phyloP scores from a whole-genome alignment of 37 sponge, comb jelly and placozoan species.

The Chondrilla cf. caribensis region DNA sequence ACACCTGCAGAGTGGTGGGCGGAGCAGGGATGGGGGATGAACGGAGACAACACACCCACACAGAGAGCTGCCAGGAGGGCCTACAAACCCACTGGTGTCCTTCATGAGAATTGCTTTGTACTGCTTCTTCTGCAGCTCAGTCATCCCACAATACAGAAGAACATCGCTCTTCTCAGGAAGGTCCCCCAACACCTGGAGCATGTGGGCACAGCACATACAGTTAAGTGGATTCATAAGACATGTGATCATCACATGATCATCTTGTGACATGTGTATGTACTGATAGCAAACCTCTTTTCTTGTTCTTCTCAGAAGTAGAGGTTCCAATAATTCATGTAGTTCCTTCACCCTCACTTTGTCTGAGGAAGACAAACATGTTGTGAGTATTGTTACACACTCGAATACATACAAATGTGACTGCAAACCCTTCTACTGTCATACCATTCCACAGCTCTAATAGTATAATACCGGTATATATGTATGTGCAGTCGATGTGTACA shows the following conservation, averaged over 20 bases:
- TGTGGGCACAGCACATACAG: too few species aligned
- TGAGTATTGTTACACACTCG: too few species aligned
- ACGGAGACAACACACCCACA: too few species aligned
- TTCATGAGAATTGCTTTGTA: conserved; percentile 78
- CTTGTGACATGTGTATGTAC: too few species aligned
- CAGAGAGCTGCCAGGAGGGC: too few species aligned
- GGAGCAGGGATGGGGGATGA: too few species aligned
- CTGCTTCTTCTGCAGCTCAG: conserved; percentile 74
- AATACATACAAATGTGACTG: too few species aligned
- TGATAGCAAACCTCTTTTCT: conserved; percentile 50
- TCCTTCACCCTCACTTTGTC: conserved; percentile 38
- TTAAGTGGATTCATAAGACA: too few species aligned
- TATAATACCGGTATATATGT: not conserved
- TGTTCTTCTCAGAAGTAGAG: conserved; percentile 61
- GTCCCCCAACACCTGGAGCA: conserved; percentile 52
- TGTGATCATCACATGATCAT: too few species aligned
- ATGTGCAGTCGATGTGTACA: too few species aligned
- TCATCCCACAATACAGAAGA: conserved; percentile 66
- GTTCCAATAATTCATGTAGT: conserved; percentile 60
- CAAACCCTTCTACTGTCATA: too few species aligned
- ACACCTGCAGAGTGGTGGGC: conserved; percentile 33
- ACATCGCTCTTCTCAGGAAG: conserved; percentile 68
- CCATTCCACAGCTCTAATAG: not conserved
- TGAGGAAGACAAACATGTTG: not conserved
- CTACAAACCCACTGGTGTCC: conserved; percentile 65